Evolutionary conservation across 2,113 vertebrate genomes (phyloP), one percentile per base, ranked within the genome.

Genomic region (Coracopsis vasa): DNA sequence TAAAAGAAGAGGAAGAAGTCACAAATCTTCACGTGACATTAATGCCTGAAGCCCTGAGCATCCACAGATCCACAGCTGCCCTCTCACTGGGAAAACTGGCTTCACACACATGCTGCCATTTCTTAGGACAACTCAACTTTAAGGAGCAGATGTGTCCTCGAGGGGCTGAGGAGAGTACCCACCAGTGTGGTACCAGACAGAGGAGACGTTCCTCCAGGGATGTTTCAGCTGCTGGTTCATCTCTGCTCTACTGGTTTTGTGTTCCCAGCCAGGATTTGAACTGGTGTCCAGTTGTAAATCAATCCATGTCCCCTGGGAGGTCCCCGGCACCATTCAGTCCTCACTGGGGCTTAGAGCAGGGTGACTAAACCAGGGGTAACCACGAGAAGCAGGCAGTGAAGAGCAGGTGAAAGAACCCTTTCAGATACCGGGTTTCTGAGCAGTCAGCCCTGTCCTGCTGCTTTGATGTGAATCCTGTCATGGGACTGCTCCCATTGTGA

Each of bases 61-160:
- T 5, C 70, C 65, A 10, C 66, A 58, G 61, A 50, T 3, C 60
- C 5, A 2, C 58, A 60, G 80, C 47, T 7, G 1, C 33, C 15
- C 41, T 64, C 11, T n/a, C 18, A 0, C 48, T 18, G 31, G n/a
- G 19, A 24, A 60, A 60, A 14, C 24, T 35, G 56, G 20, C 73
- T 67, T 80, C 21, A 3, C 39, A 44, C 53, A 3, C 10, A 6
- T 0, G 0, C 6, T 39, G 41, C 15, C 1, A 4, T 12, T 29
- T 41, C 56, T 20, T 41, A 31, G 81, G 61, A 39, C 11, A 17
- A 1, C 39, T 77, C 53, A 15, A 0, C 41, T 27, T 39, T 21
- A 27, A 56, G 70, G 61, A 72, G 70, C 0, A 0, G 24, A 20
- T 0, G 0, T 37, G 17, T 29, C 39, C 60, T 74, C 0, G 0